These are phyloP conservation scores for Anguilla anguilla DNA, from an alignment of 2,797 vertebrate species.

Conservation along the genomic window DNA sequence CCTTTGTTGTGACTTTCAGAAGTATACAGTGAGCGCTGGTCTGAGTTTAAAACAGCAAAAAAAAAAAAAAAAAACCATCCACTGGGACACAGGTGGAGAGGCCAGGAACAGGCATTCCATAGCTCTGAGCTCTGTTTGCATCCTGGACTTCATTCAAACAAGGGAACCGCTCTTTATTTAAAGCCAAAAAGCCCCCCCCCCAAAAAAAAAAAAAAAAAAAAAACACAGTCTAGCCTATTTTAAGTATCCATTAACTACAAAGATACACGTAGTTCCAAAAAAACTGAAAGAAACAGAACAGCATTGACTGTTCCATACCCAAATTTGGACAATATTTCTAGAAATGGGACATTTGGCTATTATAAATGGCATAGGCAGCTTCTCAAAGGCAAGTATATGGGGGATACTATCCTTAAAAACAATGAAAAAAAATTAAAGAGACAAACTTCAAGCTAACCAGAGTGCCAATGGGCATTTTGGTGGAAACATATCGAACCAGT, in stretches of 20 bases:
- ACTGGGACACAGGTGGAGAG: conserved; percentile 20
- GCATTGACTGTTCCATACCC: neutral
- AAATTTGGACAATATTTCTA: conserved; percentile 11
- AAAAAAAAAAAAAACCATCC: neutral
- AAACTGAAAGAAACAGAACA: neutral
- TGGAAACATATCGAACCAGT: neutral
- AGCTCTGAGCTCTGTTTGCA: neutral
- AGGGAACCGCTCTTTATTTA: conserved; percentile 17
- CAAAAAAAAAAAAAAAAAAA: neutral
- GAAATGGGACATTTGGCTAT: neutral
- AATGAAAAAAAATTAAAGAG: neutral
- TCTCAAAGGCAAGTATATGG: neutral
- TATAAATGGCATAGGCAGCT: neutral
- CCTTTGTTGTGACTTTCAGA: neutral
- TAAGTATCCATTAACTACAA: conserved; percentile 19
- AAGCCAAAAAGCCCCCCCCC: conserved; percentile 8
- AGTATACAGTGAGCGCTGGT: neutral
- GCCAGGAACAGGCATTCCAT: neutral
- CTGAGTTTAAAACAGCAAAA: conserved; percentile 2
- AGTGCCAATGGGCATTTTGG: neutral
- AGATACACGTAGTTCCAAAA: neutral
- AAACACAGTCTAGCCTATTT: neutral
- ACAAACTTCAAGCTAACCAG: neutral
- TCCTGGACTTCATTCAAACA: conserved; percentile 9
- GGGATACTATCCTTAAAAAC: neutral